phyloP scores from a whole-genome alignment of 2,113 vertebrate genomes.

The Megaptera novaeangliae region DNA sequence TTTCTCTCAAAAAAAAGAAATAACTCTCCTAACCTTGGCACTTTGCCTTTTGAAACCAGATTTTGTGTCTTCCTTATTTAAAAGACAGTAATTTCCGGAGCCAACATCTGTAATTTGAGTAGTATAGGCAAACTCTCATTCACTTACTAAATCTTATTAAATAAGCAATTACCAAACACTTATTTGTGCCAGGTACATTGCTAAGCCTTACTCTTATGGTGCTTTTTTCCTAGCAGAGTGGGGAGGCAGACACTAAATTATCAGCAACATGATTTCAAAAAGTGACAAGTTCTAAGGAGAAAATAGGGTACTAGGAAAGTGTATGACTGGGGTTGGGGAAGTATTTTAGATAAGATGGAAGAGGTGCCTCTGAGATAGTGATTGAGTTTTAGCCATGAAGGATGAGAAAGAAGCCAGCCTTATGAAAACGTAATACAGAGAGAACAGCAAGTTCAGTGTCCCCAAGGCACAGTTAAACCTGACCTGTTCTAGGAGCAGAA shows the following conservation, averaged over 20 bases:
- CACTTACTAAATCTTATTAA: neutral
- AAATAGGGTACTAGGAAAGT: neutral
- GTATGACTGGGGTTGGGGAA: neutral
- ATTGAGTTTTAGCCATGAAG: neutral
- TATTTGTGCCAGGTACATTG: neutral
- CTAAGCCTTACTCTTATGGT: neutral
- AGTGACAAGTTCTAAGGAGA: neutral
- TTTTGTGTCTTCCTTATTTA: neutral
- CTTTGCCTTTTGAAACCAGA: neutral
- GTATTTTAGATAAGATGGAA: neutral
- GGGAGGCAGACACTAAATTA: neutral
- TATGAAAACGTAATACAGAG: neutral
- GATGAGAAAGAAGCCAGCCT: neutral
- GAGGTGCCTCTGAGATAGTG: neutral
- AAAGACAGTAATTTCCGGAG: neutral
- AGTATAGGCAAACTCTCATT: neutral
- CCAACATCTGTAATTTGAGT: neutral
- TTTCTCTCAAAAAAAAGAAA: neutral
- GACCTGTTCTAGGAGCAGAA: neutral
- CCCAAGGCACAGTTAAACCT: neutral
- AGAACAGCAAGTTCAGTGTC: neutral
- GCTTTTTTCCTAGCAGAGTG: neutral
- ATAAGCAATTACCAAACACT: neutral
- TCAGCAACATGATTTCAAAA: neutral
- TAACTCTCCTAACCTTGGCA: neutral